Percentiles rank a stretch among this genome's conserved stretches.
These are phyloP conservation scores for Phoenicopterus ruber DNA, from an alignment of 2,113 vertebrate species.

Conservation along the genomic window DNA sequence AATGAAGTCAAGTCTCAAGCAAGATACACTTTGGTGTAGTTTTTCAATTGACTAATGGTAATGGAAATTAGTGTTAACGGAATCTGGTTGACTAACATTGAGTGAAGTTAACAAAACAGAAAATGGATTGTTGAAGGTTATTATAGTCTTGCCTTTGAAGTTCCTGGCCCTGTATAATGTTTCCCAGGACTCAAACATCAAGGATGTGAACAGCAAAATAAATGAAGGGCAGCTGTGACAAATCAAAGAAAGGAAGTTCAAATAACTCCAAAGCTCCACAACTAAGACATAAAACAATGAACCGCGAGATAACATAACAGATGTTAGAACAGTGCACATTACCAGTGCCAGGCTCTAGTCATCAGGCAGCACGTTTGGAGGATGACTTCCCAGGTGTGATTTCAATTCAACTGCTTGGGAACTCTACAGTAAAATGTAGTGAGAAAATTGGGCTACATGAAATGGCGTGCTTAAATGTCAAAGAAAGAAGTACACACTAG, in stretches of 20 bases:
- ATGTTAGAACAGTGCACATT: background rate
- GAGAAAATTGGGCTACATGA: background rate
- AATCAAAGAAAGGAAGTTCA: slow-evolving; percentile 6
- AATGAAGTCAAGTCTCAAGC: background rate
- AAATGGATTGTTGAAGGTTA: background rate
- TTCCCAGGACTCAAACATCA: slow-evolving; percentile 1
- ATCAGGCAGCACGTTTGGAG: background rate
- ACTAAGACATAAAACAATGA: background rate
- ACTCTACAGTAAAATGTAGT: background rate
- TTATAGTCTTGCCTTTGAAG: slow-evolving; percentile 10
- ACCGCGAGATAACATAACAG: background rate
- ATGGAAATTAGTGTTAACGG: background rate
- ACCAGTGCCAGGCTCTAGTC: background rate
- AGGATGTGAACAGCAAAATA: background rate
- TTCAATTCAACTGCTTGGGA: background rate
- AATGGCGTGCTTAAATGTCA: background rate
- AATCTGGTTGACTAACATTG: background rate
- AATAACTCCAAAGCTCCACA: background rate
- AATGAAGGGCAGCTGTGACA: slow-evolving; percentile 10
- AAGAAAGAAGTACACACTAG: background rate
- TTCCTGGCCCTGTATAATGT: background rate
- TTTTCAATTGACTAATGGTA: background rate
- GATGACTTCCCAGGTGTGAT: background rate
- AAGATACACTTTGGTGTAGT: background rate
- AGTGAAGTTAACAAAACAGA: background rate